Evolutionary conservation across 2,113 vertebrate genomes (phyloP).

Genomic region (Plotosus lineatus): DNA sequence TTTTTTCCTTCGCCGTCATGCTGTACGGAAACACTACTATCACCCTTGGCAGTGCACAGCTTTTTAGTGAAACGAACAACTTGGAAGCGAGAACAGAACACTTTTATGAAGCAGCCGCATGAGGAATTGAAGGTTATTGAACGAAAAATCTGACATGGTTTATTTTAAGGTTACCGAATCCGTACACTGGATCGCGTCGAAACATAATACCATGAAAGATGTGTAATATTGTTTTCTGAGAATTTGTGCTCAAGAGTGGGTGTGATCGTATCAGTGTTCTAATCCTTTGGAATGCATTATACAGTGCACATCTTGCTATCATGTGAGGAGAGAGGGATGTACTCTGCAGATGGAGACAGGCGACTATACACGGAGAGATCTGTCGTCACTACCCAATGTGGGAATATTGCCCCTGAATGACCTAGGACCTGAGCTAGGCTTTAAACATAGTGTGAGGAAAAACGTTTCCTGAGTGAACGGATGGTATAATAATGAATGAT

Average conservation of each 20-base stretch:
- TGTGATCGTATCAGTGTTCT: conserved; percentile 38
- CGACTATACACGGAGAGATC: conserved; percentile 45
- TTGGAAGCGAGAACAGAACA: conserved; percentile 52
- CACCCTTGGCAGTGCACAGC: conserved; percentile 61
- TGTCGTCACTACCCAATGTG: conserved; percentile 61
- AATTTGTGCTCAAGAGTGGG: conserved; percentile 38
- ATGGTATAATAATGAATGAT: conserved; percentile 7
- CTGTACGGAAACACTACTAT: conserved; percentile 57
- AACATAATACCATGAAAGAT: conserved; percentile 40
- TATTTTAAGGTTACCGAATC: conserved; percentile 48
- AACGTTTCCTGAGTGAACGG: conserved; percentile 15
- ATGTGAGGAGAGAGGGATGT: conserved; percentile 29
- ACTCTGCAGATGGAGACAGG: conserved; percentile 56
- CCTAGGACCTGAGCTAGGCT: conserved; percentile 10
- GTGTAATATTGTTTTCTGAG: conserved; percentile 27
- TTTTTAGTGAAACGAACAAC: conserved; percentile 62
- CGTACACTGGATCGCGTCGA: conserved; percentile 30
- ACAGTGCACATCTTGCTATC: conserved; percentile 43
- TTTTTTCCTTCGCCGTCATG: conserved; percentile 51
- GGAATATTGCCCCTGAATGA: conserved; percentile 32
- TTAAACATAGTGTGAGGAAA: conserved; percentile 1
- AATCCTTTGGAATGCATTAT: conserved; percentile 50
- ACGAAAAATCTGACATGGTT: conserved; percentile 42
- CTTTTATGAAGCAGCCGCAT: conserved; percentile 43
- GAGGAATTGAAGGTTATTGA: conserved; percentile 52